A percentile compares a stretch with the other conserved stretches of the same genome.
Conservation (phyloP, 64 coral and sea anemone species). For the Porites australiensis region DNA sequence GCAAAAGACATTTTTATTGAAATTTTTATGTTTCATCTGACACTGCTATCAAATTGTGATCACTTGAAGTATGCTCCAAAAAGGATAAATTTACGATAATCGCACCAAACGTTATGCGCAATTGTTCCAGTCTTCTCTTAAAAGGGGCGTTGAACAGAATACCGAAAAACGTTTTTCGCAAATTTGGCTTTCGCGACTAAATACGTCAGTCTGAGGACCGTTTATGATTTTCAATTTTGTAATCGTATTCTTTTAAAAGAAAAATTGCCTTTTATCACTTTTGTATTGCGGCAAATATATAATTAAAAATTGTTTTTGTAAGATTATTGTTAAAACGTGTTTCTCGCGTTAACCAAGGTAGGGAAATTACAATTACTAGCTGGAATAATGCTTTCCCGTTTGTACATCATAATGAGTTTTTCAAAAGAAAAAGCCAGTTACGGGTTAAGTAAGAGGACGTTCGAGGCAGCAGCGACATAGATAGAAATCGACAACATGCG, state of each 20-base stretch:
- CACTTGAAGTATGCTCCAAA: background rate
- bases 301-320: constrained; percentile 21
- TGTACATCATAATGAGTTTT: background rate
- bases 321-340: constrained; percentile 14
- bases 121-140: background rate
- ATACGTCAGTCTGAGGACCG: background rate
- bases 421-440: background rate
- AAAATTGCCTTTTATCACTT: constrained; percentile 49
- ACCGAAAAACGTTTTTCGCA: background rate
- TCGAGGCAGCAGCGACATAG: background rate
- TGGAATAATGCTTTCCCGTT: background rate
- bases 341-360: constrained; percentile 9
- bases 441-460: background rate
- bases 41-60: background rate
- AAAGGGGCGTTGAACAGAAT: background rate
- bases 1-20: background rate
- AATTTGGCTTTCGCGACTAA: background rate
- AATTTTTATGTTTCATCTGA: background rate
- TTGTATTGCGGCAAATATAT: constrained; percentile 47
- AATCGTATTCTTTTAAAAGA: constrained; percentile 4
- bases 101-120: too few species aligned
- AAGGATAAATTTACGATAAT: constrained; percentile 15
- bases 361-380: background rate
- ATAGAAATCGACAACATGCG: constrained; percentile 35
- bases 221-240: background rate